phyloP scores from a whole-genome alignment of 2,797 vertebrate species.

The Lithobates sylvaticus region DNA sequence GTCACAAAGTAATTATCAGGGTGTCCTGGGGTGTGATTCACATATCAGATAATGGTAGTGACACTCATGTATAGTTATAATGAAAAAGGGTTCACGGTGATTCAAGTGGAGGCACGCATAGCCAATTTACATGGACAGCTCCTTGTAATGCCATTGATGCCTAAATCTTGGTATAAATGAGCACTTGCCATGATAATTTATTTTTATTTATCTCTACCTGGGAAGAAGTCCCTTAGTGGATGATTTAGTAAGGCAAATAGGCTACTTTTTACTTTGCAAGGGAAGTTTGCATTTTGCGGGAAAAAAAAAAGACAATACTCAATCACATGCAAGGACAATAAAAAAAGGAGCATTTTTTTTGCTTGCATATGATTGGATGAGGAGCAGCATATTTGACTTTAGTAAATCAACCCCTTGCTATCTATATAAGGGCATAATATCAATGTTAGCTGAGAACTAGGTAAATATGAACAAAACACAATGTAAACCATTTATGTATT shows the following conservation, averaged over 20 bases:
- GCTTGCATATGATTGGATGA: too few species aligned
- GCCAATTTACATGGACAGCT: constrained; percentile 25
- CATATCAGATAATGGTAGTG: constrained; percentile 10
- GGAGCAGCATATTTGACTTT: too few species aligned
- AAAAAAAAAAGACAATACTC: too few species aligned
- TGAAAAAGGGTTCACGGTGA: constrained; percentile 10
- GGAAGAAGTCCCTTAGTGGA: not conserved
- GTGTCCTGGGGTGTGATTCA: constrained; percentile 15
- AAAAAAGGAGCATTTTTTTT: too few species aligned
- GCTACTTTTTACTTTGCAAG: too few species aligned
- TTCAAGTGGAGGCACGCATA: not conserved
- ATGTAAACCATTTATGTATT: not conserved
- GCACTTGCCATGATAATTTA: constrained; percentile 2
- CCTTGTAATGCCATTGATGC: constrained; percentile 13
- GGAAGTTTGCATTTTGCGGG: too few species aligned
- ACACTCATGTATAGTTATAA: constrained; percentile 7
- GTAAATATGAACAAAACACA: too few species aligned
- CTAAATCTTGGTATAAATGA: not conserved
- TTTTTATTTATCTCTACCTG: constrained; percentile 2
- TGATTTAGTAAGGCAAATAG: too few species aligned
- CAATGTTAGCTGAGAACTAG: not conserved
- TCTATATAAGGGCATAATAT: not conserved
- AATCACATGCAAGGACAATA: too few species aligned
- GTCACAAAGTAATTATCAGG: constrained; percentile 24
- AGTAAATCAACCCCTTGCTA: too few species aligned